These are phyloP conservation scores for Bembecia ichneumoniformis DNA, from an alignment of 2,888 invertebrate species.

Conservation along the genomic window DNA sequence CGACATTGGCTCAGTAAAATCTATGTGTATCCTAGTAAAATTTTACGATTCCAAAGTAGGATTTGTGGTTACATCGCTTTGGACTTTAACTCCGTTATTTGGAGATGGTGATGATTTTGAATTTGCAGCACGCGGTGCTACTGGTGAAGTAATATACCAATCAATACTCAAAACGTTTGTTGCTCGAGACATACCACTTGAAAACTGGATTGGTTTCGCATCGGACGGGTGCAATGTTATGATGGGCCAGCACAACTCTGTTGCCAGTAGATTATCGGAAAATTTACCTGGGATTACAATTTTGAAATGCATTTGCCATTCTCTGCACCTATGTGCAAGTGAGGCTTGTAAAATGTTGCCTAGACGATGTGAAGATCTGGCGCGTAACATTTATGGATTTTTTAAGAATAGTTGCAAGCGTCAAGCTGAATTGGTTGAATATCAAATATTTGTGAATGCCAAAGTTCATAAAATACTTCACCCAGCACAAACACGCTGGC, in stretches of 20 bases:
- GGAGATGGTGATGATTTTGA: not conserved
- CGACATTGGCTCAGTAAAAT: constrained; percentile 3
- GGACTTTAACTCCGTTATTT: constrained; percentile 3
- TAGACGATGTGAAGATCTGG: too few relatives aligned
- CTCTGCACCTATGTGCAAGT: constrained; percentile 3
- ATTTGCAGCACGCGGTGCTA: not conserved
- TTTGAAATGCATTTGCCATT: constrained; percentile 6
- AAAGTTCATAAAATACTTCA: too few relatives aligned
- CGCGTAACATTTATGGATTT: too few relatives aligned
- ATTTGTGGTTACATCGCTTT: constrained; percentile 3
- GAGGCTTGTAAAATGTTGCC: too few relatives aligned
- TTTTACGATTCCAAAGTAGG: constrained; percentile 5
- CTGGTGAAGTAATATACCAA: not conserved
- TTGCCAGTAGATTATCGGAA: constrained; percentile 5
- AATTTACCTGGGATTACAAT: constrained; percentile 4
- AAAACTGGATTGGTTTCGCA: constrained; percentile 3
- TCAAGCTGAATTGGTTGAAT: too few relatives aligned
- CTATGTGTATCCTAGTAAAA: constrained; percentile 5
- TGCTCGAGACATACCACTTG: constrained; percentile 1
- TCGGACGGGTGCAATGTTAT: not conserved
- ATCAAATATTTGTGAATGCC: too few relatives aligned
- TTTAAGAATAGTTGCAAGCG: too few relatives aligned
- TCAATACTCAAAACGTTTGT: not conserved
- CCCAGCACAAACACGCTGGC: too few relatives aligned
- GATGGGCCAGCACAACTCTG: constrained; percentile 3